Conservation (phyloP, 1,140 invertebrate species). For the Megalonaias nervosa region DNA sequence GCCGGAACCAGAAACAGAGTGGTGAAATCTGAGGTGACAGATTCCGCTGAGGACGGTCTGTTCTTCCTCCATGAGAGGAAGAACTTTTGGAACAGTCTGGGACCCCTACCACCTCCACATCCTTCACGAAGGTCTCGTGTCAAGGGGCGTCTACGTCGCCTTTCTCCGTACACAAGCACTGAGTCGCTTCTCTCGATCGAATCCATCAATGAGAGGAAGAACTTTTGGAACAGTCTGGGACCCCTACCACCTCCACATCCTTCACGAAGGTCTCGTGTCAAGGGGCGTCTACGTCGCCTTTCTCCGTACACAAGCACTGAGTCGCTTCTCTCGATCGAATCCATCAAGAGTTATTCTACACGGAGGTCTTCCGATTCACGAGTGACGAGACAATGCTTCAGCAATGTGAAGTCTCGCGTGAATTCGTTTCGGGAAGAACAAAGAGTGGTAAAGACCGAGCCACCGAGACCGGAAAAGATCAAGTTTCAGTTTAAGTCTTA, state of each 20-base stretch:
- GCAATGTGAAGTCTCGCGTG: conserved; percentile 4
- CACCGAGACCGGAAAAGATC: conserved; percentile 28
- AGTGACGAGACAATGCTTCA: background rate
- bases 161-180: conserved; percentile 31
- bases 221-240: conserved; percentile 31
- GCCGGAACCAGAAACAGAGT: background rate
- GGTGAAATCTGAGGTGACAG: background rate
- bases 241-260: conserved; percentile 33
- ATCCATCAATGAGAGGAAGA: conserved; percentile 13
- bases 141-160: conserved; percentile 6
- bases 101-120: conserved; percentile 31
- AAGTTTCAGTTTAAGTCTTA: conserved; percentile 29
- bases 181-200: conserved; percentile 27
- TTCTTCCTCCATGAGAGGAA: conserved; percentile 16
- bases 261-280: background rate
- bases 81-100: conserved; percentile 29
- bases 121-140: background rate
- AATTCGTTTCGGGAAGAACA: conserved; percentile 10
- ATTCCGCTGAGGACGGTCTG: conserved; percentile 12
- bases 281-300: conserved; percentile 12
- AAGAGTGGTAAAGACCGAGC: conserved; percentile 15
- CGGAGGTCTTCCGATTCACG: background rate
- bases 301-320: conserved; percentile 33
- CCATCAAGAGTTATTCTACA: conserved; percentile 3
- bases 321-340: conserved; percentile 22